phyloP scores from a whole-genome alignment of 1,140 invertebrate species.

The Lasioglossum albipes region DNA sequence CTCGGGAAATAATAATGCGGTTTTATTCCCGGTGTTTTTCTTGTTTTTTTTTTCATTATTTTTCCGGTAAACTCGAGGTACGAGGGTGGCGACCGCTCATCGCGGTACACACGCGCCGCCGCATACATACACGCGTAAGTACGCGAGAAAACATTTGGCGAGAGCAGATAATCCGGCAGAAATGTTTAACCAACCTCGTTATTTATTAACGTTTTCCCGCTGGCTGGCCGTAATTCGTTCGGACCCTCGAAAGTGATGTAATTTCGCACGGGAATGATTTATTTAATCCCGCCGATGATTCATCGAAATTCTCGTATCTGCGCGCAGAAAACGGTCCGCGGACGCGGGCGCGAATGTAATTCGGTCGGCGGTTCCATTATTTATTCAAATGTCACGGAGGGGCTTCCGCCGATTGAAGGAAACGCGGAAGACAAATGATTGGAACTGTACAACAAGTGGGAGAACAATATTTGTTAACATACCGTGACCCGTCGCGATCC shows the following conservation, averaged over 20 bases:
- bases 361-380: background rate
- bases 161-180: slow-evolving; percentile 18
- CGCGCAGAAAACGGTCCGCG: background rate
- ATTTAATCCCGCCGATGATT: slow-evolving; percentile 27
- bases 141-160: background rate
- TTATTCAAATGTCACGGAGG: too few relatives aligned
- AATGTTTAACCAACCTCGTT: slow-evolving; percentile 32
- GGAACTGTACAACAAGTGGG: background rate
- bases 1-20: background rate
- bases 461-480: background rate
- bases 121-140: background rate
- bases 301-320: slow-evolving; percentile 10
- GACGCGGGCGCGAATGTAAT: slow-evolving; percentile 13
- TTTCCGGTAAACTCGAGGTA: background rate
- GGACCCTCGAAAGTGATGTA: slow-evolving; percentile 20
- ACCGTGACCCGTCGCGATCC: too few relatives aligned
- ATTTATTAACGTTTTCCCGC: slow-evolving; percentile 30
- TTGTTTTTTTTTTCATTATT: background rate
- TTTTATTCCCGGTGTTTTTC: background rate
- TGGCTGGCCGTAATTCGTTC: background rate
- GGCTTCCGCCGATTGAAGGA: background rate
- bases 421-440: background rate
- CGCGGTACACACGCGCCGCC: background rate
- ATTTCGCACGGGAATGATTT: slow-evolving; percentile 37
- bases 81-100: background rate